Evolutionary conservation across 2,797 vertebrate species (phyloP).

Genomic region (Emydoidea blandingii): DNA sequence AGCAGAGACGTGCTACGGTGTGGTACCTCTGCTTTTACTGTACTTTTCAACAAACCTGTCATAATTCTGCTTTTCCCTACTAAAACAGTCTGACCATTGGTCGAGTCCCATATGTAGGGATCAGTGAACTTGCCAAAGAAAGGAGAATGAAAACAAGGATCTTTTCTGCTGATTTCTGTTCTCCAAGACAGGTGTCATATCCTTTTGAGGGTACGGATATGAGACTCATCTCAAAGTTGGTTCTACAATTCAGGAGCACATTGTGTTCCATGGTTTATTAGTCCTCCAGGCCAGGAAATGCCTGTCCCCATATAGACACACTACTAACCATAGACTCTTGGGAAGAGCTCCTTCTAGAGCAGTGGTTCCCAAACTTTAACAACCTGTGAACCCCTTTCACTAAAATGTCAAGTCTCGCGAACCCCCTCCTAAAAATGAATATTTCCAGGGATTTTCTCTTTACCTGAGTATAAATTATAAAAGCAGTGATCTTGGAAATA

Average conservation of each 20-base stretch:
- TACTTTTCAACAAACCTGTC: neutral
- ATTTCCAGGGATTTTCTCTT: too few species aligned
- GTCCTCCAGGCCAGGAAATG: neutral
- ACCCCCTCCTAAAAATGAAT: too few species aligned
- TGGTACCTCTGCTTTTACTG: neutral
- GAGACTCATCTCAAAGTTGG: neutral
- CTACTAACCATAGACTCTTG: neutral
- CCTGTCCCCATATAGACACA: constrained; percentile 23
- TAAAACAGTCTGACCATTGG: neutral
- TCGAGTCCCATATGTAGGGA: neutral
- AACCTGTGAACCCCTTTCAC: too few species aligned
- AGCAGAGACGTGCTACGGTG: neutral
- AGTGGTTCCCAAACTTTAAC: too few species aligned
- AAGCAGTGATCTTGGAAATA: too few species aligned
- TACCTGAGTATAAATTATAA: too few species aligned
- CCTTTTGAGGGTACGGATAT: neutral
- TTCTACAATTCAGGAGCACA: neutral
- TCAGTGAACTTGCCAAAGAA: neutral
- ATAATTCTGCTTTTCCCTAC: neutral
- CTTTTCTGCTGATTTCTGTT: neutral
- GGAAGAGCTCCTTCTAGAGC: too few species aligned
- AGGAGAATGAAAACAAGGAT: neutral
- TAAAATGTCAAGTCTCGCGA: too few species aligned
- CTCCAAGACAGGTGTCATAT: neutral
- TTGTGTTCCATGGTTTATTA: constrained; percentile 2